Evolutionary conservation across 1,140 invertebrate genomes (phyloP).

Genomic region (Neodiprion virginianus): DNA sequence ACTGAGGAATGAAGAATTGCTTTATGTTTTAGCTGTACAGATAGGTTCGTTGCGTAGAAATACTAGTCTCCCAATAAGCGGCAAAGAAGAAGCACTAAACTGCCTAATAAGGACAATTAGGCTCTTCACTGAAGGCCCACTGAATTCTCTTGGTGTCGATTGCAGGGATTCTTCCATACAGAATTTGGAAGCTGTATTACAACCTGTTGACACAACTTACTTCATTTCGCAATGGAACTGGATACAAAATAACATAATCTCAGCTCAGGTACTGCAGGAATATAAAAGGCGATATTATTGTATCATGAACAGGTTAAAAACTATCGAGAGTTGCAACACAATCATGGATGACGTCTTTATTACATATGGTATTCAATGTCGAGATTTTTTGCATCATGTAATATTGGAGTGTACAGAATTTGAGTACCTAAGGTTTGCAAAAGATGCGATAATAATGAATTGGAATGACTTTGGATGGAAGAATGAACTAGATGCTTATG

Average conservation of each 20-base stretch:
- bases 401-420: conserved; percentile 35
- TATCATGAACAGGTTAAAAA: conserved; percentile 26
- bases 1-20: conserved; percentile 20
- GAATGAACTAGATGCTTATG: conserved; percentile 28
- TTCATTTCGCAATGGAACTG: conserved; percentile 27
- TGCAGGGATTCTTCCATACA: background rate
- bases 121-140: conserved; percentile 15
- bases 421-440: conserved; percentile 35
- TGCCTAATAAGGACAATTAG: conserved; percentile 29
- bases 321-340: too few species aligned
- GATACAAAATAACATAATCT: conserved; percentile 12
- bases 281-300: conserved; percentile 44
- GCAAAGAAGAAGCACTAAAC: conserved; percentile 27
- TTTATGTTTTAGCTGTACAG: conserved; percentile 30
- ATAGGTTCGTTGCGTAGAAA: conserved; percentile 30
- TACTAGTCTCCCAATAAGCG: conserved; percentile 24
- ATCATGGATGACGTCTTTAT: background rate
- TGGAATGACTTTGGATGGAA: conserved; percentile 33
- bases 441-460: conserved; percentile 24
- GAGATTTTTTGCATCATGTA: conserved; percentile 44
- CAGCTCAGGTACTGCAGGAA: conserved; percentile 38
- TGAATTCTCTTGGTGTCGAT: background rate
- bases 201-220: conserved; percentile 45
- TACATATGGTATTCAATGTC: conserved; percentile 22
- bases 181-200: conserved; percentile 29